These are phyloP conservation scores for Campoplex capitator DNA, from an alignment of 2,888 invertebrate genomes.

Conservation along the genomic window DNA sequence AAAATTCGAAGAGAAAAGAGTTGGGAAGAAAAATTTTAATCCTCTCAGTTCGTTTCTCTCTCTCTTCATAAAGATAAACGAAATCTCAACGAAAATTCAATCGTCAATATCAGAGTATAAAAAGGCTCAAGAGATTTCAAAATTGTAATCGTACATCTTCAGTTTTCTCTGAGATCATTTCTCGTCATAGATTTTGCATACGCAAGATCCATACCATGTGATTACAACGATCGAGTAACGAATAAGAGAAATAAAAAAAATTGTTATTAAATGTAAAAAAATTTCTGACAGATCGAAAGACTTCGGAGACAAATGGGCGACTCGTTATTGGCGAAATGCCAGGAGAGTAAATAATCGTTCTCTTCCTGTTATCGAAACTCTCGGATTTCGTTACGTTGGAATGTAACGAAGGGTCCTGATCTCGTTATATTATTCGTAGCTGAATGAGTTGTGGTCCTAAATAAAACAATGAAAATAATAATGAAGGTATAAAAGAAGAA, in stretches of 20 bases:
- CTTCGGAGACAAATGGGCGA: too few relatives aligned
- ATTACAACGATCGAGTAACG: too few relatives aligned
- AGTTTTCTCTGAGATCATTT: background rate
- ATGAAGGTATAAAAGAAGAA: slow-evolving; percentile 10
- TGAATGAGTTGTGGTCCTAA: slow-evolving; percentile 39
- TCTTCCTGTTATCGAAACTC: slow-evolving; percentile 47
- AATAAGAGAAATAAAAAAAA: too few relatives aligned
- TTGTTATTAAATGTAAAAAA: too few relatives aligned
- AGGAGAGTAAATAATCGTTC: slow-evolving; percentile 27
- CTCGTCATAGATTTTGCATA: too few relatives aligned
- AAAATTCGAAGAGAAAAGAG: background rate
- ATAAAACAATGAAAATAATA: background rate
- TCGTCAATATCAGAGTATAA: too few relatives aligned
- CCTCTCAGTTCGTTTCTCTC: background rate
- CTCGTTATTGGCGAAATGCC: background rate
- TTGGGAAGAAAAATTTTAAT: background rate
- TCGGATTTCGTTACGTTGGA: slow-evolving; percentile 47
- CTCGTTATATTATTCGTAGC: slow-evolving; percentile 42
- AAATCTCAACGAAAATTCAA: too few relatives aligned
- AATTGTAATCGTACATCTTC: background rate
- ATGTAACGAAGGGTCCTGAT: background rate
- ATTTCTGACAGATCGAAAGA: too few relatives aligned
- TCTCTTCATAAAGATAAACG: background rate
- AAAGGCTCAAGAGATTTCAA: background rate
- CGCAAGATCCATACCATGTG: too few relatives aligned